A percentile compares a stretch with the other conserved stretches of the same genome.
These are phyloP conservation scores for Phengaris arion DNA, from an alignment of 2,888 invertebrate species.

Conservation along the genomic window DNA sequence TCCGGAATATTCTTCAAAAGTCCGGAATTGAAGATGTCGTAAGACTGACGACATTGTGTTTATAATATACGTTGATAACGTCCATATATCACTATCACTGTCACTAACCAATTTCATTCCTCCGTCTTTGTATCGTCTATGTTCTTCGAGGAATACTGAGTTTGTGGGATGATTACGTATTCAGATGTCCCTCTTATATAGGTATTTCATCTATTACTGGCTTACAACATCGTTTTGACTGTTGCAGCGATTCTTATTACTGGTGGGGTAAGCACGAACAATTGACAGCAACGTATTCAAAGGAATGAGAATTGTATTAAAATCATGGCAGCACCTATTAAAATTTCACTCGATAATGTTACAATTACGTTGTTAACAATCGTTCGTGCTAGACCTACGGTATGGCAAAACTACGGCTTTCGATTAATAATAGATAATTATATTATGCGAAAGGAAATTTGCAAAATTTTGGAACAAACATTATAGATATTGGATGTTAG, in stretches of 20 bases:
- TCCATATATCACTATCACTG: conserved; percentile 43
- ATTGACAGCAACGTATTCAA: background rate
- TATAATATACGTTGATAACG: conserved; percentile 30
- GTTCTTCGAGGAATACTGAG: conserved; percentile 57
- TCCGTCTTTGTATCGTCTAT: conserved; percentile 47
- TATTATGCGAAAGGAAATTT: too few relatives aligned
- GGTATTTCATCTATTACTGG: conserved; percentile 63
- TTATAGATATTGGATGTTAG: too few relatives aligned
- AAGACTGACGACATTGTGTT: background rate
- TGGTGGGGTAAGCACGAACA: conserved; percentile 47
- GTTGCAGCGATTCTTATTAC: conserved; percentile 52
- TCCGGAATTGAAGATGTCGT: background rate
- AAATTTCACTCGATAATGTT: too few relatives aligned
- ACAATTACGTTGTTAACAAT: too few relatives aligned
- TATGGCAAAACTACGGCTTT: too few relatives aligned
- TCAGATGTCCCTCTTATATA: conserved; percentile 71
- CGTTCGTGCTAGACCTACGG: too few relatives aligned
- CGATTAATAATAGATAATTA: too few relatives aligned
- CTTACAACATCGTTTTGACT: conserved; percentile 59
- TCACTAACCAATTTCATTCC: conserved; percentile 73
- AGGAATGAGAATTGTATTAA: too few relatives aligned
- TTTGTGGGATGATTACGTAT: conserved; percentile 68
- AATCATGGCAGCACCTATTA: too few relatives aligned
- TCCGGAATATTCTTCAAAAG: background rate
- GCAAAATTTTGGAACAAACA: too few relatives aligned